Percentiles rank a stretch among this genome's conserved stretches.
Evolutionary conservation across 1,140 invertebrate genomes (phyloP).

Genomic region (Ceratosolen fusciceps): DNA sequence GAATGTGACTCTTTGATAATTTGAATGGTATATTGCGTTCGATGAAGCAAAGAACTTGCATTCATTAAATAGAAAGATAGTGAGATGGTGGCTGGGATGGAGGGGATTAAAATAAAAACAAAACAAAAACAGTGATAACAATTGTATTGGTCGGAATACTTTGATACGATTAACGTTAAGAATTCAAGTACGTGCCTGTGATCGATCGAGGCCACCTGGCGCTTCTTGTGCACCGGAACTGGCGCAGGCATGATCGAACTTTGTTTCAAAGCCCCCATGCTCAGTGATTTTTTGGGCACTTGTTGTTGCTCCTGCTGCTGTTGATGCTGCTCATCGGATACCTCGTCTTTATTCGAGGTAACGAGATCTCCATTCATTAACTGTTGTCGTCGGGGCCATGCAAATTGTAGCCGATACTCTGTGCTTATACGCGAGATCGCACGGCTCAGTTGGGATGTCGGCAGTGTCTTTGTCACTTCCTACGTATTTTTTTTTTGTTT

Average conservation of each 20-base stretch:
- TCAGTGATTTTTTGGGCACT: slow-evolving; percentile 84
- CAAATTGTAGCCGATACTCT: slow-evolving; percentile 90
- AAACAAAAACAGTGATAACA: too few relatives aligned
- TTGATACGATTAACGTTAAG: neutral
- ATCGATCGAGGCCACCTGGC: slow-evolving; percentile 68
- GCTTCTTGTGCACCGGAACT: slow-evolving; percentile 78
- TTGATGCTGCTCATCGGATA: neutral
- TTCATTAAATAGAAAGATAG: too few relatives aligned
- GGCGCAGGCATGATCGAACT: slow-evolving; percentile 65
- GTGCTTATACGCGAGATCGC: slow-evolving; percentile 84
- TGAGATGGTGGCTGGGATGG: too few relatives aligned
- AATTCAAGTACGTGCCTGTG: slow-evolving; percentile 58
- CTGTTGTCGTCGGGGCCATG: slow-evolving; percentile 79
- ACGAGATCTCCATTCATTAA: slow-evolving; percentile 74
- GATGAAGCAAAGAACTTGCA: too few relatives aligned
- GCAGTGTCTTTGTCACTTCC: slow-evolving; percentile 71
- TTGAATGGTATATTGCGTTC: too few relatives aligned
- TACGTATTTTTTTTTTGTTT: slow-evolving; percentile 49
- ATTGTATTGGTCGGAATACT: too few relatives aligned
- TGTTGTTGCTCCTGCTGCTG: slow-evolving; percentile 50
- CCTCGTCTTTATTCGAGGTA: slow-evolving; percentile 50
- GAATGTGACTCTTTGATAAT: too few relatives aligned
- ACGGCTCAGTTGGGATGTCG: slow-evolving; percentile 76
- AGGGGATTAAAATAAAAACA: too few relatives aligned
- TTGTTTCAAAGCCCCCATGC: slow-evolving; percentile 87